phyloP scores from a whole-genome alignment of 1,140 invertebrate genomes.

The Meloidogyne hapla region DNA sequence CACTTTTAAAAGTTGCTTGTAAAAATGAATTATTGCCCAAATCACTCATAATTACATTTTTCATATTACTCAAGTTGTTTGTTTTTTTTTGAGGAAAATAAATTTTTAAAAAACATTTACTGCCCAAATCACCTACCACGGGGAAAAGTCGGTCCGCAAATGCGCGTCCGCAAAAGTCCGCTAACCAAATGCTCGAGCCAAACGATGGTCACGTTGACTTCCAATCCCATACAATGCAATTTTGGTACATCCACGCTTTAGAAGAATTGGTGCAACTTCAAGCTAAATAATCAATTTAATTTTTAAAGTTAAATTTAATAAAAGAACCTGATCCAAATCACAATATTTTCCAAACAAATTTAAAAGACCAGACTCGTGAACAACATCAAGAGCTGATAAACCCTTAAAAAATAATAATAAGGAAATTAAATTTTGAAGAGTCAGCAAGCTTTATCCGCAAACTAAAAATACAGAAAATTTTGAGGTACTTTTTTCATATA shows the following conservation, averaged over 20 bases:
- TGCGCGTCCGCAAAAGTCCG: too few relatives aligned
- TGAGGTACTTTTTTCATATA: too few relatives aligned
- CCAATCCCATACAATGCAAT: conserved; percentile 90
- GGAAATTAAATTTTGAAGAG: not conserved
- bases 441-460: not conserved
- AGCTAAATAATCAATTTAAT: conserved; percentile 67
- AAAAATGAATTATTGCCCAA: too few relatives aligned
- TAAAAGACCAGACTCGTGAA: conserved; percentile 77
- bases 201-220: conserved; percentile 84
- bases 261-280: conserved; percentile 77
- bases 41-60: too few relatives aligned
- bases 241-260: conserved; percentile 81
- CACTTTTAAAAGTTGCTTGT: too few relatives aligned
- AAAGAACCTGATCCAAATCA: conserved; percentile 71
- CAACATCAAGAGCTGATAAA: conserved; percentile 77
- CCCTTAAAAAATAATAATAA: conserved; percentile 61
- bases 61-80: too few relatives aligned
- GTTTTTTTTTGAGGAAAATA: too few relatives aligned
- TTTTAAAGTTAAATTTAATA: conserved; percentile 13
- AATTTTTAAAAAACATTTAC: too few relatives aligned
- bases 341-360: conserved; percentile 81
- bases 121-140: too few relatives aligned
- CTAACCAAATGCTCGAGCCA: conserved; percentile 67
- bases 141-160: too few relatives aligned
- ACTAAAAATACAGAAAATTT: too few relatives aligned